Evolutionary conservation across 2,797 vertebrate species (phyloP).

Genomic region (Pipistrellus nathusii): DNA sequence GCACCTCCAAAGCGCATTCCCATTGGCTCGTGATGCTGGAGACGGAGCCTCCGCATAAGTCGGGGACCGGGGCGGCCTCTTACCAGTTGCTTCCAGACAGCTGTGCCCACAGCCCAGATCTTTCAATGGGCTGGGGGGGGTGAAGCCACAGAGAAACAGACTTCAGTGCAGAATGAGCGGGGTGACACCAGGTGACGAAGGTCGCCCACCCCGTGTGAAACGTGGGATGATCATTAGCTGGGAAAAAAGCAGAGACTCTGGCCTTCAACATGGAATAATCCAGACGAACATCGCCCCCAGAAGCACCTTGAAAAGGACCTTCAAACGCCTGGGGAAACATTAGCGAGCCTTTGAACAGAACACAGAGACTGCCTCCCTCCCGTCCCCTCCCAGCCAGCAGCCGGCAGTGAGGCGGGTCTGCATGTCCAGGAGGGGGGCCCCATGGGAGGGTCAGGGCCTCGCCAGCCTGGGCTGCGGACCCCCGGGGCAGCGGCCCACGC

Average conservation of each 20-base stretch:
- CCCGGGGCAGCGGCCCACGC: rapidly evolving
- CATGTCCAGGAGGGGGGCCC: not conserved
- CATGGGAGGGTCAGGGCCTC: not conserved
- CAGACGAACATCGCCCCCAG: not conserved
- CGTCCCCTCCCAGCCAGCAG: not conserved
- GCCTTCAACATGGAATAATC: not conserved
- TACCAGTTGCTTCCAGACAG: not conserved
- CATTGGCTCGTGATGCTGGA: not conserved
- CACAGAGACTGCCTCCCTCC: not conserved
- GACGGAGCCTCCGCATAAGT: not conserved
- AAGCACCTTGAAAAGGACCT: not conserved
- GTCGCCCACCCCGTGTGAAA: not conserved
- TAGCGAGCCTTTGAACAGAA: not conserved
- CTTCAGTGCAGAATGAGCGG: not conserved
- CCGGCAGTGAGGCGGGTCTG: not conserved
- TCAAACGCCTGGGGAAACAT: not conserved
- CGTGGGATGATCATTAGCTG: too few relatives aligned
- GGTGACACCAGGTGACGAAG: not conserved
- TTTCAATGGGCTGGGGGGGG: not conserved
- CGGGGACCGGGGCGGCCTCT: not conserved
- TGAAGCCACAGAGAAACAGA: not conserved
- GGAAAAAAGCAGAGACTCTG: not conserved
- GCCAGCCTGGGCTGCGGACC: not conserved
- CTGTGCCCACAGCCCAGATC: not conserved
- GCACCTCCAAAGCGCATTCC: too few relatives aligned